Evolutionary conservation across 2,888 invertebrate species (phyloP).

Genomic region (Ornithoptera alexandrae): DNA sequence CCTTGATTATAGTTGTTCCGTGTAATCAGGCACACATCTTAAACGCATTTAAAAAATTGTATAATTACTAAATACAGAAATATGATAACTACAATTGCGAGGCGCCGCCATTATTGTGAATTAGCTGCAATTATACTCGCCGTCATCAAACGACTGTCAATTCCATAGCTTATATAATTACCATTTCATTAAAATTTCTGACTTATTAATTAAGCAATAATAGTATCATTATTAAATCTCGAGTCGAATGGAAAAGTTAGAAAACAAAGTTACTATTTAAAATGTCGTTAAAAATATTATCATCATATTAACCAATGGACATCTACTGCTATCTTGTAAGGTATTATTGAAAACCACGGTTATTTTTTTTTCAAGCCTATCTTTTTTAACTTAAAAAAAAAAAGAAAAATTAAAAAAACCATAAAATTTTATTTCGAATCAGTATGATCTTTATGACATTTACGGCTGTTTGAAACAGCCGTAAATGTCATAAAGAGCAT

Average conservation of each 20-base stretch:
- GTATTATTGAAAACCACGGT: too few relatives aligned
- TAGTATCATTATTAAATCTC: neutral
- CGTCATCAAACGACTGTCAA: neutral
- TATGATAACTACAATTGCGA: slow-evolving; percentile 11
- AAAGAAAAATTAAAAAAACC: too few relatives aligned
- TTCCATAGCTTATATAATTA: neutral
- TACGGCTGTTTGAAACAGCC: neutral
- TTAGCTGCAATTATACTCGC: slow-evolving; percentile 10
- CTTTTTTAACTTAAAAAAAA: too few relatives aligned
- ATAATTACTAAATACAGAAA: slow-evolving; percentile 15
- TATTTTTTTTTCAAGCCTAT: too few relatives aligned
- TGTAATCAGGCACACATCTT: slow-evolving; percentile 38
- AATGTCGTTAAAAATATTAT: neutral
- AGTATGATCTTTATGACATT: neutral
- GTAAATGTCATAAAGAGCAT: too few relatives aligned
- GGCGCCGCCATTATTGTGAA: slow-evolving; percentile 11
- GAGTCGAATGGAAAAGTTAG: neutral
- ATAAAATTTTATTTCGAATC: neutral
- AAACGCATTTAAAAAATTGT: slow-evolving; percentile 21
- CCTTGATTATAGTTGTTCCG: slow-evolving; percentile 36
- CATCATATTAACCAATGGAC: too few relatives aligned
- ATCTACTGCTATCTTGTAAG: too few relatives aligned
- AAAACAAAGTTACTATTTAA: neutral
- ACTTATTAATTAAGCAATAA: neutral
- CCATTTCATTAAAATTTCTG: neutral